Evolutionary conservation across 1,140 invertebrate genomes (phyloP).

Genomic region (Brachionus angularis): DNA sequence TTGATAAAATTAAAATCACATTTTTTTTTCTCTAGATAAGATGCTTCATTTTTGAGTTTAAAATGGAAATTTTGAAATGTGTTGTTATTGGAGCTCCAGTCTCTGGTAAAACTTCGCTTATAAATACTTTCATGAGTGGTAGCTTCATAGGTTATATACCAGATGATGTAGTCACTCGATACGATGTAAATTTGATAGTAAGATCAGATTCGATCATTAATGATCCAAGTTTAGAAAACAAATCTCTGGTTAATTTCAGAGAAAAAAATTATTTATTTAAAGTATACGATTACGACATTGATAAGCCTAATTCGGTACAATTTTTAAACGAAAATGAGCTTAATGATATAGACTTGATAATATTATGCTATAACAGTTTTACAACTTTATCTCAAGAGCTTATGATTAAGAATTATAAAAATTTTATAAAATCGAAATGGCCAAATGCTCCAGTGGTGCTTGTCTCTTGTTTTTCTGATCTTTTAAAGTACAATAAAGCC

Average conservation of each 20-base stretch:
- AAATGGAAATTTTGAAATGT: slow-evolving; percentile 24
- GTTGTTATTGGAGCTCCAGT: slow-evolving; percentile 1
- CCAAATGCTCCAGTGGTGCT: not conserved
- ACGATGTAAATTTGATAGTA: slow-evolving; percentile 26
- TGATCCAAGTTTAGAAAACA: not conserved
- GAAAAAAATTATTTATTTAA: slow-evolving; percentile 3
- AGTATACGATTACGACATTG: slow-evolving; percentile 10
- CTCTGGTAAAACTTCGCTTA: not conserved
- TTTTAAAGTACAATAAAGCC: too few species aligned
- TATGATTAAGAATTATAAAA: not conserved
- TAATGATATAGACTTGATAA: not conserved
- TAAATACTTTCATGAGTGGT: slow-evolving; percentile 15
- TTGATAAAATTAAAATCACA: too few species aligned
- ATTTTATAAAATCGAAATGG: not conserved
- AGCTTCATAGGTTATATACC: not conserved
- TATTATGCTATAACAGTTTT: not conserved
- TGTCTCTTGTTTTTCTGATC: not conserved
- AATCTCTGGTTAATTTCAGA: not conserved
- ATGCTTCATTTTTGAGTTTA: too few species aligned
- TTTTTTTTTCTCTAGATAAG: too few species aligned
- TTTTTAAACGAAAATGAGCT: slow-evolving; percentile 6
- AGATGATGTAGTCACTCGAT: not conserved
- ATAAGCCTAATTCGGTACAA: not conserved
- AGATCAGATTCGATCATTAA: slow-evolving; percentile 13
- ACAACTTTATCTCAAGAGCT: not conserved